Evolutionary conservation across 2,113 vertebrate genomes (phyloP), one percentile per base, ranked within the genome.

Genomic region (Mustelus asterias): DNA sequence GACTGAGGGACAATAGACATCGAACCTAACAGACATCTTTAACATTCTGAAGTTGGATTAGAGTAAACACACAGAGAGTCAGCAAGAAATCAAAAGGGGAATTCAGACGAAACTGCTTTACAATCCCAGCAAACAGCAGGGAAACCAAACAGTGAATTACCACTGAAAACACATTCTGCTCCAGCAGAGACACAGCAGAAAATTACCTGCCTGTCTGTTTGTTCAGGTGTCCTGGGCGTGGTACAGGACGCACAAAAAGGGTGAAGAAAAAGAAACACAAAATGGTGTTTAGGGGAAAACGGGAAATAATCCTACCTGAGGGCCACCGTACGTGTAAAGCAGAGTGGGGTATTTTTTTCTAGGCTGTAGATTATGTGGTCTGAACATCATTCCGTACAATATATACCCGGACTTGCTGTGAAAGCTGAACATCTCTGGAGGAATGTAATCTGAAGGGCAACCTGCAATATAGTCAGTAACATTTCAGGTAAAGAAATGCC

Each of bases 311-410:
- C 98, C 96, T 96, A 98, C 98, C 97, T 98, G 98, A 92, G 98
- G 98, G 16, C 98, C 98, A 76, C 98, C 98, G 14, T 98, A 98
- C 95, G 98, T 98, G 96, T 98, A 98, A 26, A 98, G 96, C 95
- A 98, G 98, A 24, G 98, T 98, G 29, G 98, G 98, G 88, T 98
- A 98, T 83, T 98, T 98, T 97, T 98, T 98, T 54, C 98, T 97
- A 76, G 98, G 98, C 0, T 98, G 98, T 95, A 98, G 96, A 96
- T 98, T 97, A 96, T 98, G 98, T 96, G 98, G 98, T 96, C 97
- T 98, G 96, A 98, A 98, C 65, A 98, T 97, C 98, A 98, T 98
- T 70, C 98, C 98, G 95, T 98, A 98, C 2, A 98, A 97, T 0
- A 97, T 98, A 96, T 98, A 98, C 44, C 98, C 98, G 0, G 98